Conservation (phyloP, 2,888 invertebrate genomes). For the Amphipoea lucens region DNA sequence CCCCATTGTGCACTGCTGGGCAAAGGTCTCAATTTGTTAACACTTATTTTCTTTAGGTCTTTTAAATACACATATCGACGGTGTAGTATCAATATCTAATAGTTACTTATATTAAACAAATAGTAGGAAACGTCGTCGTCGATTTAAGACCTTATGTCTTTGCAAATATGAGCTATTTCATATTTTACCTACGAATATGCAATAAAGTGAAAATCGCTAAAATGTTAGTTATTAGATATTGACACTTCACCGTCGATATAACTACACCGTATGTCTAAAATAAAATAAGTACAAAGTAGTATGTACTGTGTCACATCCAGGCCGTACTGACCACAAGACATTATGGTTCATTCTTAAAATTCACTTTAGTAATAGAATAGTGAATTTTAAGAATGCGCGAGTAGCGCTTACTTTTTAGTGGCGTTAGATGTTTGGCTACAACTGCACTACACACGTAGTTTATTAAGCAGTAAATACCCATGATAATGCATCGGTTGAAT, state of each 20-base stretch:
- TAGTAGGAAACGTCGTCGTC: too few relatives aligned
- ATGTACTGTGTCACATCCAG: neutral
- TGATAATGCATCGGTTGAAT: neutral
- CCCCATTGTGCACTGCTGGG: neutral
- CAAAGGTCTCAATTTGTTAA: neutral
- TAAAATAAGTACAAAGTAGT: slow-evolving; percentile 17
- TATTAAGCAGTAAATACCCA: neutral
- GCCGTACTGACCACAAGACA: neutral
- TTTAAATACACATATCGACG: slow-evolving; percentile 1
- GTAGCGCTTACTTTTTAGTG: neutral
- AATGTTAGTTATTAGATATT: too few relatives aligned
- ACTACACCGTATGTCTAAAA: neutral
- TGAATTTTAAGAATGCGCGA: neutral
- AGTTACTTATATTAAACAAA: too few relatives aligned
- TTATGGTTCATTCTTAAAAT: neutral
- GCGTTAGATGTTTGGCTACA: neutral
- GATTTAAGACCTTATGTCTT: too few relatives aligned
- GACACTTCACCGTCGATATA: too few relatives aligned
- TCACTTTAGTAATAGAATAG: too few relatives aligned
- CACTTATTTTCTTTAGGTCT: too few relatives aligned
- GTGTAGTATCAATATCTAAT: too few relatives aligned
- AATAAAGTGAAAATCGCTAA: too few relatives aligned
- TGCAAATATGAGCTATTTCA: too few relatives aligned
- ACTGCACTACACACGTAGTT: neutral
- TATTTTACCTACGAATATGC: too few relatives aligned